Conservation (phyloP, 2,113 vertebrate genomes). For the Brachyhypopomus occidentalis region DNA sequence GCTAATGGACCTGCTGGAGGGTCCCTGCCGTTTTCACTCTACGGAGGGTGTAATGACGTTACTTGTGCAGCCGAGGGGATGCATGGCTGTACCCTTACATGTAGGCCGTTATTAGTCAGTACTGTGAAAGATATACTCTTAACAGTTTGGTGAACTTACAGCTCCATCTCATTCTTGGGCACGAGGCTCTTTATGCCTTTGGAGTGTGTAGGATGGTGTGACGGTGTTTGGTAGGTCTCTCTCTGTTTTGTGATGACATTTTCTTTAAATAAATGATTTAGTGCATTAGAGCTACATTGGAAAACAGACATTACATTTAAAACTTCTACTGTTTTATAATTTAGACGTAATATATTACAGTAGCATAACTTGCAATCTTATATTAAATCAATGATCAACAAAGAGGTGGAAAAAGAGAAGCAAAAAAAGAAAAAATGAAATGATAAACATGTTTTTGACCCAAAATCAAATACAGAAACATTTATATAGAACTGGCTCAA, state of each 20-base stretch:
- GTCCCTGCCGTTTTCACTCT: constrained; percentile 45
- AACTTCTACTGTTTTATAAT: constrained; percentile 70
- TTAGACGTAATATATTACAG: constrained; percentile 81
- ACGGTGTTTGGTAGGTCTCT: constrained; percentile 4
- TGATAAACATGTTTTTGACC: constrained; percentile 65
- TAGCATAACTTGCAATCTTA: constrained; percentile 76
- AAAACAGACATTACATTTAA: constrained; percentile 78
- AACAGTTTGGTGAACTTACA: neutral
- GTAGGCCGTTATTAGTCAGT: constrained; percentile 24
- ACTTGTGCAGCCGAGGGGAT: constrained; percentile 33
- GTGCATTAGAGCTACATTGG: constrained; percentile 79
- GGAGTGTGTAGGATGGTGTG: constrained; percentile 30
- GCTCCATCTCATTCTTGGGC: neutral
- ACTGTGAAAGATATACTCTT: constrained; percentile 2
- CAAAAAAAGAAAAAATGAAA: constrained; percentile 55
- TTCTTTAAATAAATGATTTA: constrained; percentile 71
- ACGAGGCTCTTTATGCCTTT: neutral
- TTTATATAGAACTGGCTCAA: constrained; percentile 77
- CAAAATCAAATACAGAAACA: constrained; percentile 58
- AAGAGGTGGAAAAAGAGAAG: constrained; percentile 57
- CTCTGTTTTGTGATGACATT: constrained; percentile 58
- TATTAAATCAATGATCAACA: constrained; percentile 68
- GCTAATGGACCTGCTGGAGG: constrained; percentile 48
- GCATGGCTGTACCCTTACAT: constrained; percentile 17
- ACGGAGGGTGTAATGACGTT: constrained; percentile 3